phyloP scores from a whole-genome alignment of 1,140 invertebrate genomes.

The Fopius arisanus region DNA sequence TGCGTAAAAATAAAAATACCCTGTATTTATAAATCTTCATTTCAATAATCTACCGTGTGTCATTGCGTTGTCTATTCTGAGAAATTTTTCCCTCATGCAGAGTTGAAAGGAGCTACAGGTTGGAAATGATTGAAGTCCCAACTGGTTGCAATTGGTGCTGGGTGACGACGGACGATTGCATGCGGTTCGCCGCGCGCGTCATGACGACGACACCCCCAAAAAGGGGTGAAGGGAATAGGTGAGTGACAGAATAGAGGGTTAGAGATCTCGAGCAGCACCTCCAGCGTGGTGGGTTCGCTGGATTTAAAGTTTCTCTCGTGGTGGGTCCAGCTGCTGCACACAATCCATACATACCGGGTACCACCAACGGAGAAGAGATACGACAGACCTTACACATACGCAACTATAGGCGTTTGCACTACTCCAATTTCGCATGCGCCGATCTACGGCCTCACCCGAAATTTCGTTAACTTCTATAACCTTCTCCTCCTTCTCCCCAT shows the following conservation, averaged over 20 bases:
- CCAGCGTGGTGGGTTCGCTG: not conserved
- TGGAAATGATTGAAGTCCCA: conserved; percentile 24
- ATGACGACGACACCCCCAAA: conserved; percentile 4
- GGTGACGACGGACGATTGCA: conserved; percentile 21
- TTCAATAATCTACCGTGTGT: too few species aligned
- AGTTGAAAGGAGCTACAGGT: conserved; percentile 10
- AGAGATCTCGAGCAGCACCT: conserved; percentile 2
- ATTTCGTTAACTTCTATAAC: conserved; percentile 7
- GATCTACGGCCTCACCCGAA: conserved; percentile 22
- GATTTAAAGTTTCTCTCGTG: conserved; percentile 19
- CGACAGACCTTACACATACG: not conserved
- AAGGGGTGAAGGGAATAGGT: not conserved
- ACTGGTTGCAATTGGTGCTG: conserved; percentile 10
- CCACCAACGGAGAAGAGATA: not conserved
- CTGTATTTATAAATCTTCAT: too few species aligned
- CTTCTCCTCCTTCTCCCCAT: too few species aligned
- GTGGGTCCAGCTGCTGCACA: not conserved
- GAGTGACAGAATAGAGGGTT: not conserved
- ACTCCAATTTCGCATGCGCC: conserved; percentile 33
- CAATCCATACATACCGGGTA: not conserved
- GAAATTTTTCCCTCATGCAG: not conserved
- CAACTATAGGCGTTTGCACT: conserved; percentile 20
- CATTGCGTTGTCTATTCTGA: too few species aligned
- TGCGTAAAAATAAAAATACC: too few species aligned
- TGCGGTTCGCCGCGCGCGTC: conserved; percentile 23